Evolutionary conservation across 2,113 vertebrate species (phyloP).

Genomic region (Gavia stellata): DNA sequence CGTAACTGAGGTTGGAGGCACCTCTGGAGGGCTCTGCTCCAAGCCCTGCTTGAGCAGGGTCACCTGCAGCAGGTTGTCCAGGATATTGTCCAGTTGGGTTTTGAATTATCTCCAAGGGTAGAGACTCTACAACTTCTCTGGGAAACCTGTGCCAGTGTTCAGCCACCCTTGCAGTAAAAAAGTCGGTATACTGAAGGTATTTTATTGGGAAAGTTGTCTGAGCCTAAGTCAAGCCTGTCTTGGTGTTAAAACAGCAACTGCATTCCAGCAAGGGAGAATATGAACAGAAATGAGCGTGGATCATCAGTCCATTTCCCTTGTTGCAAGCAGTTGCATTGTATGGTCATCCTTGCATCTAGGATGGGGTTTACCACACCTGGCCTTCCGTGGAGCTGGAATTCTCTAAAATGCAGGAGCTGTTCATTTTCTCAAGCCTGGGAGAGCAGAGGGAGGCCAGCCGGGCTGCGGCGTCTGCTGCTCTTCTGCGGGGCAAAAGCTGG

Average conservation of each 20-base stretch:
- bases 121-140: not conserved
- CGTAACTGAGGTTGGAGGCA: not conserved
- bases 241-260: not conserved
- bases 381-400: not conserved
- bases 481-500: too few relatives aligned
- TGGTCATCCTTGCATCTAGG: not conserved
- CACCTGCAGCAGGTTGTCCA: not conserved
- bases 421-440: not conserved
- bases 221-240: too few relatives aligned
- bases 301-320: accelerated
- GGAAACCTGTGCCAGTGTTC: not conserved
- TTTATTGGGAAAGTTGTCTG: not conserved
- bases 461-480: not conserved
- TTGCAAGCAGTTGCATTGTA: too few relatives aligned
- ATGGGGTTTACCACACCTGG: too few relatives aligned
- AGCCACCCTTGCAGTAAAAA: not conserved
- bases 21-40: not conserved
- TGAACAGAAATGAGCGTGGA: not conserved
- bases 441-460: not conserved
- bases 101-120: not conserved
- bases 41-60: not conserved
- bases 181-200: too few relatives aligned
- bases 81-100: not conserved
- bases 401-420: not conserved
- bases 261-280: not conserved